These are phyloP conservation scores for Neodontobutis hainanensis DNA, from an alignment of 2,113 vertebrate genomes.

Conservation along the genomic window DNA sequence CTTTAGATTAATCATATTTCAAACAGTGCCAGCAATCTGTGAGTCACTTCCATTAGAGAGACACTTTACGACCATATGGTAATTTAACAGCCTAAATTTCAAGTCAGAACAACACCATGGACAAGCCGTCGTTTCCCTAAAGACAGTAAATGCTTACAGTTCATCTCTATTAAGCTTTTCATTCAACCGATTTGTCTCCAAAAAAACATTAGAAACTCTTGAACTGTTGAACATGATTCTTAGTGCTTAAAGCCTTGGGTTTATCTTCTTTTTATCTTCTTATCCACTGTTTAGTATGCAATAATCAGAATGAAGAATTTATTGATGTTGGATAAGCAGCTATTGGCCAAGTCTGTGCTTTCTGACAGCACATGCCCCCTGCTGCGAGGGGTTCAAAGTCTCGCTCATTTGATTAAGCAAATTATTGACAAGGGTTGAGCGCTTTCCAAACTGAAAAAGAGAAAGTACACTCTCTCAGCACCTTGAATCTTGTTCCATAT, in stretches of 20 bases:
- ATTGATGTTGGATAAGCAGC: background rate
- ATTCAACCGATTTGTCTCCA: constrained; percentile 16
- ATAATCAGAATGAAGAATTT: background rate
- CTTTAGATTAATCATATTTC: constrained; percentile 46
- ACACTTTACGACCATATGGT: background rate
- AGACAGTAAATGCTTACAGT: constrained; percentile 16
- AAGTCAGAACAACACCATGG: background rate
- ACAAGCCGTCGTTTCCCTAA: background rate
- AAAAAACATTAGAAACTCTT: background rate
- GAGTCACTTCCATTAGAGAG: constrained; percentile 23
- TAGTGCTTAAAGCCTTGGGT: too few species aligned
- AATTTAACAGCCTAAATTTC: constrained; percentile 1
- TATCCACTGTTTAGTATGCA: background rate
- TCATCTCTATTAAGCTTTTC: constrained; percentile 1
- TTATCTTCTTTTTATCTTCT: too few species aligned
- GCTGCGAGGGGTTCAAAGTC: constrained; percentile 68
- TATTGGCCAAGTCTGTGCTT: constrained; percentile 5
- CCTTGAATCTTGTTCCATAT: constrained; percentile 19
- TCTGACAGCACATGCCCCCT: constrained; percentile 41
- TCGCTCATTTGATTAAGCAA: constrained; percentile 59
- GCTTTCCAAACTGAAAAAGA: constrained; percentile 5
- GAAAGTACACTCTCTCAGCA: constrained; percentile 4
- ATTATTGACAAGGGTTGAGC: constrained; percentile 67
- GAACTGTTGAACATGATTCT: too few species aligned
- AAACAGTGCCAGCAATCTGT: constrained; percentile 18